These are phyloP conservation scores for Eumacrocentrus americanus DNA, from an alignment of 2,888 invertebrate species.

Conservation along the genomic window DNA sequence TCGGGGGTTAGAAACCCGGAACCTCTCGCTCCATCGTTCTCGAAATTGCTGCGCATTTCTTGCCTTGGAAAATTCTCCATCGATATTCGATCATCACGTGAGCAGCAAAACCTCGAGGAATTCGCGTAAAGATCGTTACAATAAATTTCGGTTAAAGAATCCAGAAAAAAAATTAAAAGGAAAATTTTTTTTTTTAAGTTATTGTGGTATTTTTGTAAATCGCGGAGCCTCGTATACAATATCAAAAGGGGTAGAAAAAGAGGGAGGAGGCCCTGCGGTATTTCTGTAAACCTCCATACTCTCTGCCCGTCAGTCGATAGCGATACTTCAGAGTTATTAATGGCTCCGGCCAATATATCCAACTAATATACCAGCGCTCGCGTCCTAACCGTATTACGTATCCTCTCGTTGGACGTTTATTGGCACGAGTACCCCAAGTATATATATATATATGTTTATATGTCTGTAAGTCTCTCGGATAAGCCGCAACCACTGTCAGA, in stretches of 20 bases:
- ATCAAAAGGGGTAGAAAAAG: no score
- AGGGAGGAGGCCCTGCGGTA: no score
- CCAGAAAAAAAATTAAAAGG: not conserved
- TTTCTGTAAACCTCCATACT: not conserved
- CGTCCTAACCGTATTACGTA: slow-evolving; percentile 40
- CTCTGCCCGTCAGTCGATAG: slow-evolving; percentile 44
- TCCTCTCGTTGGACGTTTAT: slow-evolving; percentile 34
- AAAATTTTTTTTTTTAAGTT: not conserved
- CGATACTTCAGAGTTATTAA: slow-evolving; percentile 55
- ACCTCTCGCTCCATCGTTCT: slow-evolving; percentile 44
- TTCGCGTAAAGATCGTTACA: not conserved
- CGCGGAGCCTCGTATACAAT: no score
- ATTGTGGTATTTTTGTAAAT: not conserved
- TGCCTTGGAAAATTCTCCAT: slow-evolving; percentile 24
- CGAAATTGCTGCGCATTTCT: slow-evolving; percentile 35
- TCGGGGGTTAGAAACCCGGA: slow-evolving; percentile 52
- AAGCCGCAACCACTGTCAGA: not conserved
- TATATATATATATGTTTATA: no score
- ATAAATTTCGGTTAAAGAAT: not conserved
- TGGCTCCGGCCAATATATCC: slow-evolving; percentile 52
- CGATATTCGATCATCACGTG: slow-evolving; percentile 42
- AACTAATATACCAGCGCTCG: slow-evolving; percentile 48
- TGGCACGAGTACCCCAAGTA: no score
- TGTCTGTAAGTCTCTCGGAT: no score
- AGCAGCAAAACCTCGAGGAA: slow-evolving; percentile 27